Base-by-base conservation (phyloP, 2,888 invertebrate genomes). In the Mythimna ferrago region DNA sequence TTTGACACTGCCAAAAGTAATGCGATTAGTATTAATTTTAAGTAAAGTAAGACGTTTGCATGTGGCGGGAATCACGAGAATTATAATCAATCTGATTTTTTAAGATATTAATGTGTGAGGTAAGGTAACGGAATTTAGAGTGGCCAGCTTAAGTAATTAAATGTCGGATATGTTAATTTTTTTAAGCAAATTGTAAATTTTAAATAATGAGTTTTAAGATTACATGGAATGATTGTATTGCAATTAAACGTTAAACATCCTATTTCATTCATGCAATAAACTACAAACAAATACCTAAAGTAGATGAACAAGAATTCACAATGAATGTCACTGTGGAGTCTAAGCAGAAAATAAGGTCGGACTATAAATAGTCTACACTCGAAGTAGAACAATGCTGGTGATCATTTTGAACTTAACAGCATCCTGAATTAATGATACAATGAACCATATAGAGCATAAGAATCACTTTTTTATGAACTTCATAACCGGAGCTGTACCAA, bases 331-430 rank as follows among this genome's bases (percentile, higher is more conserved):
- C 56, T 56, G 60, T 61, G 41, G 53, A 65, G 54, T 48, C 54
- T 81, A 2, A 61, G 56, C 11, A 81, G 77, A 81, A 76, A 81
- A 78, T 68, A 68, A 68, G 82, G 82, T 57, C 64, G 56, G 35
- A 51, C 61, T 76, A 68, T 68, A 81, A 81, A 78, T 65, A 81
- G n/a, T 62, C 32, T 32, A 65, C 32, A 38, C 56, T 57, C 44
- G 16, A 2, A 61, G 41, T 2, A 68, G 61, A 81, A 81, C 44
- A 81, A 81, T 57, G 26, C 53, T 61, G 56, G 70, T 81, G 61
- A 68, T 77, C 61, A 68, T 76, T 76, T 64, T 64, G 44, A 76
- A 76, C 76, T 64, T 56, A 81, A 63, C 54, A 26, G 7, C 41
- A 64, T 21, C 44, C 9, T 53, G 61, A 81, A 53, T 80, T 16